Conservation (phyloP, 2,113 vertebrate species). For the Martes martes region DNA sequence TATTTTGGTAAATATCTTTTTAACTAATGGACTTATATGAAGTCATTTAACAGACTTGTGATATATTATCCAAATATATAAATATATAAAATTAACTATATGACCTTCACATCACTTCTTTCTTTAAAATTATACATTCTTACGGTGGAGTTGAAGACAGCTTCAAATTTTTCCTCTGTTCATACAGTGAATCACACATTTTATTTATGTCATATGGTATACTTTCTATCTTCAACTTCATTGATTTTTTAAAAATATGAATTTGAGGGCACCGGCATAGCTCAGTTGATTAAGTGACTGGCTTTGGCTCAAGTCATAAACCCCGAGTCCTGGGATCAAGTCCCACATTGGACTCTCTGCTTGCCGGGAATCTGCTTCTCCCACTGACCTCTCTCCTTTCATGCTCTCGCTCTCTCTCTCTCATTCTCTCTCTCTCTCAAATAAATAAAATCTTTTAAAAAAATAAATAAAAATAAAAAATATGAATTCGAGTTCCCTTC, state of each 20-base stretch:
- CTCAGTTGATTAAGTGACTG: no score
- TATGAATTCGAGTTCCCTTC: background rate
- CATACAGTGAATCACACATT: background rate
- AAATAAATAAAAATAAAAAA: background rate
- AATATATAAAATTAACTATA: background rate
- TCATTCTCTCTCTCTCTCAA: no score
- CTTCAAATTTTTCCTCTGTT: background rate
- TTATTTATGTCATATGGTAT: background rate
- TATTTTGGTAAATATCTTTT: background rate
- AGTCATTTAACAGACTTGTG: background rate
- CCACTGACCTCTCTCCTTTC: no score
- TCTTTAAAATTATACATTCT: background rate
- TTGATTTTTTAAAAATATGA: background rate
- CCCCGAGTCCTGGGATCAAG: no score
- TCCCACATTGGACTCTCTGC: no score
- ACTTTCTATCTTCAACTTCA: background rate
- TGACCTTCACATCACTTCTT: background rate
- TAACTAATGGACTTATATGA: background rate
- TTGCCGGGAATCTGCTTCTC: no score
- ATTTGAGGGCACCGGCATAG: background rate
- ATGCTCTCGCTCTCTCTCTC: no score
- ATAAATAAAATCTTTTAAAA: no score
- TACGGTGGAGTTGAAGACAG: background rate
- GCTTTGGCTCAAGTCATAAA: no score
- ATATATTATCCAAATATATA: background rate